These are phyloP conservation scores for Phalanger gymnotis DNA, from an alignment of 2,797 vertebrate species.

Conservation along the genomic window DNA sequence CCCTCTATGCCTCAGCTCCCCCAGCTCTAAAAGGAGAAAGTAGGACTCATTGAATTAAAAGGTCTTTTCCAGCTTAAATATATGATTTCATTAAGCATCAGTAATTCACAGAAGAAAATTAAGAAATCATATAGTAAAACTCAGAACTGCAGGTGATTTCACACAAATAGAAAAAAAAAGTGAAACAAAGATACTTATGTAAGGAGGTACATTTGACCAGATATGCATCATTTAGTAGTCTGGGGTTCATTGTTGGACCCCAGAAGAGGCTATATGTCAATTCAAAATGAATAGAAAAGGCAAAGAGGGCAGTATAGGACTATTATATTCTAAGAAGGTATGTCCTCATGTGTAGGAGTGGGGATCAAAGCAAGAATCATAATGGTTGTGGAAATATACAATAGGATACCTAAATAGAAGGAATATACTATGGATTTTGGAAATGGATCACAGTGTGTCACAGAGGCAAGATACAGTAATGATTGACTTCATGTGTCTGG, in stretches of 20 bases:
- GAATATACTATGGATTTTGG: not conserved
- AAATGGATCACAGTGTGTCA: not conserved
- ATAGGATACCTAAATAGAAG: not conserved
- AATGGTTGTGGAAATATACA: not conserved
- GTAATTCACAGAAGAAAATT: not conserved
- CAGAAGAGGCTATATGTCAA: not conserved
- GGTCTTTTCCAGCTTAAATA: not conserved
- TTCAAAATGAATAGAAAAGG: not conserved
- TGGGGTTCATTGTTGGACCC: not conserved
- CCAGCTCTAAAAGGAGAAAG: not conserved
- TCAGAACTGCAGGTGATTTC: not conserved
- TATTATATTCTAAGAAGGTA: not conserved
- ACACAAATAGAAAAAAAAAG: not conserved
- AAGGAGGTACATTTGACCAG: not conserved
- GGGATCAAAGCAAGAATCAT: not conserved
- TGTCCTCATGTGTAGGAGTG: not conserved
- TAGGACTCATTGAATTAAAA: not conserved
- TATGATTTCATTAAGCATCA: not conserved
- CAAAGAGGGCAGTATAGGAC: not conserved
- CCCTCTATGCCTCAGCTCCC: not conserved
- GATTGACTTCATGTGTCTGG: not conserved
- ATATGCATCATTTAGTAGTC: not conserved
- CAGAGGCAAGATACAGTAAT: not conserved
- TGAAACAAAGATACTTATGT: not conserved
- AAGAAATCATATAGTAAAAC: not conserved